Percentiles rank a stretch among this genome's conserved stretches.
Conservation (phyloP, 2,113 vertebrate genomes). For the Aplodontia rufa region DNA sequence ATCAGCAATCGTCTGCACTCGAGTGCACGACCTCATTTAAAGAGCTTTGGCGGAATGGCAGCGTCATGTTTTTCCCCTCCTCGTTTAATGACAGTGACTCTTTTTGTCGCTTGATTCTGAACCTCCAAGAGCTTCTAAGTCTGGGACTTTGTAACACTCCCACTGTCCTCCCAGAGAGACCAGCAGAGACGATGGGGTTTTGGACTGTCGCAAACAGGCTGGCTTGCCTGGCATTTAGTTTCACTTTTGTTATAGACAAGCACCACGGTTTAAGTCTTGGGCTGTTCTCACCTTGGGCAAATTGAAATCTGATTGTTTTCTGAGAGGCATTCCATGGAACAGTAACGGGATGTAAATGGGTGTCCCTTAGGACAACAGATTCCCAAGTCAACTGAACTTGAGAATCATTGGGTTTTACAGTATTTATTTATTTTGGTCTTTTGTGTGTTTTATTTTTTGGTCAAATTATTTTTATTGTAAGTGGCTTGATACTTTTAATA, state of each 20-base stretch:
- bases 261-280: neutral
- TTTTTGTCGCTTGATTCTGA: slow-evolving; percentile 64
- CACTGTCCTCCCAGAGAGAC: neutral
- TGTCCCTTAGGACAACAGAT: neutral
- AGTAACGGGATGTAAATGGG: neutral
- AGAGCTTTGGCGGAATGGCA: slow-evolving; percentile 75
- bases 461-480: neutral
- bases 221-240: neutral
- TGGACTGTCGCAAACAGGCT: neutral
- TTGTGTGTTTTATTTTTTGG: neutral
- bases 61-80: neutral
- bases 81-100: slow-evolving; percentile 53
- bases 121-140: slow-evolving; percentile 55
- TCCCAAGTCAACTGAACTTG: neutral
- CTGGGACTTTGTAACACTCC: slow-evolving; percentile 57
- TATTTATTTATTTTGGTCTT: neutral
- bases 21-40: slow-evolving; percentile 69
- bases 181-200: neutral
- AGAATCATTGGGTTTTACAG: neutral
- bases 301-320: neutral
- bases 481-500: neutral
- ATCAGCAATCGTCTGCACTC: slow-evolving; percentile 43
- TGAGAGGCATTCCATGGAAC: neutral
- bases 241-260: neutral
- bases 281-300: neutral